phyloP scores from a whole-genome alignment of 2,113 vertebrate genomes.

The Xenus cinereus region DNA sequence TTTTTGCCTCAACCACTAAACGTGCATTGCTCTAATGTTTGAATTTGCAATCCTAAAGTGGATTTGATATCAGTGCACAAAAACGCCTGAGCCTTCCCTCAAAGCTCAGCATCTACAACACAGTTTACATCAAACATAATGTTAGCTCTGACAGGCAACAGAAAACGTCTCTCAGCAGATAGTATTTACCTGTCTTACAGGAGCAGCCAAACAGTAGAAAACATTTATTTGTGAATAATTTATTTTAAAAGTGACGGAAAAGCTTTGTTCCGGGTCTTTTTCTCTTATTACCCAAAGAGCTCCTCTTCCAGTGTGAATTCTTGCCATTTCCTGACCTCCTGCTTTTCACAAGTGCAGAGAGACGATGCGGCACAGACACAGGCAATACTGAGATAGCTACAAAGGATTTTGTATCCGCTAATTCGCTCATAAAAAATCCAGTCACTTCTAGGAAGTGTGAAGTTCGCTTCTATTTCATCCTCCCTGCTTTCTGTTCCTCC shows the following conservation, averaged over 20 bases:
- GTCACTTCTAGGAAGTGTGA: background rate
- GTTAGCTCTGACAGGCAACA: background rate
- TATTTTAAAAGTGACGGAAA: background rate
- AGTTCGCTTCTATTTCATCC: background rate
- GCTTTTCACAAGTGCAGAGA: background rate
- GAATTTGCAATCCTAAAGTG: background rate
- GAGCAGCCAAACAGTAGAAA: background rate
- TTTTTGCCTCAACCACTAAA: background rate
- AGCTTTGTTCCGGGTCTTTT: background rate
- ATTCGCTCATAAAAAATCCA: background rate
- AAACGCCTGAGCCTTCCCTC: too few species aligned
- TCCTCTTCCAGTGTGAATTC: background rate
- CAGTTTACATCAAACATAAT: background rate
- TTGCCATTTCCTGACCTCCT: background rate
- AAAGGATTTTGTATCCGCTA: background rate
- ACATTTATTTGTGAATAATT: background rate
- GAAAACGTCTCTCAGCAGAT: background rate
- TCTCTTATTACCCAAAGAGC: background rate
- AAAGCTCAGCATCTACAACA: background rate
- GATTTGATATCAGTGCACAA: background rate
- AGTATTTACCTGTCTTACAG: background rate
- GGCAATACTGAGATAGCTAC: background rate
- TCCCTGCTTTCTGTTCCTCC: background rate
- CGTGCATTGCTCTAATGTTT: rapidly evolving
- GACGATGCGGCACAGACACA: background rate